These are phyloP conservation scores for Cenopis cana DNA, from an alignment of 2,888 invertebrate species.

Conservation along the genomic window DNA sequence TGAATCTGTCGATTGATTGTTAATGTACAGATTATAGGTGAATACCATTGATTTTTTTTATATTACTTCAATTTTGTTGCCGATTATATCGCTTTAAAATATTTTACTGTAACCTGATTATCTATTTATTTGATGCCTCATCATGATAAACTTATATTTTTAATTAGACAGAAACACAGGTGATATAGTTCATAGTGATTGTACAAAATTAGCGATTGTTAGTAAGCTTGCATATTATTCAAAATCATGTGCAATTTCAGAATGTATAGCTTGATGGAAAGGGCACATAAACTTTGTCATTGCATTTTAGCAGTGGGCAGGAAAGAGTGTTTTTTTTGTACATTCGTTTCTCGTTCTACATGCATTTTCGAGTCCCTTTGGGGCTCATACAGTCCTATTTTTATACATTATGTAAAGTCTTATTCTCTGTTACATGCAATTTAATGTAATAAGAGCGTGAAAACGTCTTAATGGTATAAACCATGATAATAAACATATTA, in stretches of 20 bases:
- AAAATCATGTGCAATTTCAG: conserved; percentile 82
- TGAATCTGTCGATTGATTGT: conserved; percentile 74
- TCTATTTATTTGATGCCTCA: conserved; percentile 73
- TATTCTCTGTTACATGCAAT: conserved; percentile 80
- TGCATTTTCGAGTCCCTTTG: conserved; percentile 78
- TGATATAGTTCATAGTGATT: conserved; percentile 79
- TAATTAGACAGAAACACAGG: conserved; percentile 71
- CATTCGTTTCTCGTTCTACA: conserved; percentile 78
- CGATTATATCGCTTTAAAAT: conserved; percentile 65
- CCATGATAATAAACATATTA: conserved; percentile 82
- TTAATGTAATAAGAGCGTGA: conserved; percentile 76
- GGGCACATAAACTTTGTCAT: conserved; percentile 75
- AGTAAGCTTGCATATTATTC: conserved; percentile 77
- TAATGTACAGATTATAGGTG: conserved; percentile 76
- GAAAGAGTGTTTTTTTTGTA: conserved; percentile 73
- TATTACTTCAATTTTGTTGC: conserved; percentile 76
- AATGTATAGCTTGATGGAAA: conserved; percentile 69
- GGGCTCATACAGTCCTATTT: conserved; percentile 84
- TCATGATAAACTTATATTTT: conserved; percentile 62
- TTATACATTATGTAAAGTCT: conserved; percentile 84
- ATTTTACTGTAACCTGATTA: conserved; percentile 65
- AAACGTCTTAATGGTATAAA: conserved; percentile 76
- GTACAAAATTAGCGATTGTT: conserved; percentile 80
- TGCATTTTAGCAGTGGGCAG: conserved; percentile 82
- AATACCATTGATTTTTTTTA: conserved; percentile 73